These are phyloP conservation scores for Bucco capensis DNA, from an alignment of 2,113 vertebrate genomes.

Conservation along the genomic window DNA sequence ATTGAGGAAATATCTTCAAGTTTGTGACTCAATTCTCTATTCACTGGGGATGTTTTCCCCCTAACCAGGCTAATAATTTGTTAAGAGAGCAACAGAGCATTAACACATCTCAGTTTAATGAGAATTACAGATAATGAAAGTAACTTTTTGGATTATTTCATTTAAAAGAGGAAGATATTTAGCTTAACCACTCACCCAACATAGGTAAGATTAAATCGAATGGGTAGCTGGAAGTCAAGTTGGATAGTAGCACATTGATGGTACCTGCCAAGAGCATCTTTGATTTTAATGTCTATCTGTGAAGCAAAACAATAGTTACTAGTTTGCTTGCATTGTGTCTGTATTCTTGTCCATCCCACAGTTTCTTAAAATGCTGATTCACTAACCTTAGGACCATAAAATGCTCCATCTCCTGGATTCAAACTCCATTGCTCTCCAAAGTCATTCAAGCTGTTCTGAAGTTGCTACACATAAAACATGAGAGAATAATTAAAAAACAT, in stretches of 20 bases:
- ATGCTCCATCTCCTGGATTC: conserved; percentile 90
- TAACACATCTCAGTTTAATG: neutral
- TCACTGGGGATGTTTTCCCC: neutral
- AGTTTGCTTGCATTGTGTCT: neutral
- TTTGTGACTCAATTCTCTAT: rapidly evolving
- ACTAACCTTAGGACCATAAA: conserved; percentile 95
- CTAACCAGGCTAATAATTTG: neutral
- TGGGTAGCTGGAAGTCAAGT: conserved; percentile 93
- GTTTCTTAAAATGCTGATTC: neutral
- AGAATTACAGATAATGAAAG: neutral
- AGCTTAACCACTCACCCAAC: conserved; percentile 82
- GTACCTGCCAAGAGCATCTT: conserved; percentile 91
- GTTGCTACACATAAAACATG: conserved; percentile 77
- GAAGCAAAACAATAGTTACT: conserved; percentile 19
- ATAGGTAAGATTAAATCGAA: conserved; percentile 89
- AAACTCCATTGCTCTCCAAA: conserved; percentile 91
- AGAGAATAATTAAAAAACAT: neutral
- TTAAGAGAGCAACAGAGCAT: neutral
- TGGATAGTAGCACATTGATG: conserved; percentile 97
- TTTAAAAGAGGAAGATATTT: neutral
- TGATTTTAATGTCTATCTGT: conserved; percentile 94
- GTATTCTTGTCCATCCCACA: neutral
- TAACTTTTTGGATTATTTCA: neutral
- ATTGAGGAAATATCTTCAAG: neutral
- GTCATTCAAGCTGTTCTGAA: conserved; percentile 87